A percentile compares a stretch with the other conserved stretches of the same genome.
These are phyloP conservation scores for Enhydra lutris DNA, from an alignment of 2,113 vertebrate species.

Conservation along the genomic window DNA sequence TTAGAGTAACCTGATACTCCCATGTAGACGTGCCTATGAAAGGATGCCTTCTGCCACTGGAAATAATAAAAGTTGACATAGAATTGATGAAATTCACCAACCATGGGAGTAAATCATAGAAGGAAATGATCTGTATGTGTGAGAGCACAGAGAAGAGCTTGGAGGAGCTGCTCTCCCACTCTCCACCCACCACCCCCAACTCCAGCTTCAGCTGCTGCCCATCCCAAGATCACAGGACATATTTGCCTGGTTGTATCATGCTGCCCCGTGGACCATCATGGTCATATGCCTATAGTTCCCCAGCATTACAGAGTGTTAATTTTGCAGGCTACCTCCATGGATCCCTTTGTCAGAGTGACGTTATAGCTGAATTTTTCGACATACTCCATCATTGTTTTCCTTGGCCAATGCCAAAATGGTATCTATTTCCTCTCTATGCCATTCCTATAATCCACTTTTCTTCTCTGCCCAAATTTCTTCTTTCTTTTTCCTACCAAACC, in stretches of 20 bases:
- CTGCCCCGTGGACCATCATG: rapidly evolving
- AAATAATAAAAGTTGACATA: neutral
- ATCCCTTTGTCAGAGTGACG: neutral
- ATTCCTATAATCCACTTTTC: neutral
- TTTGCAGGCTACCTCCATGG: neutral
- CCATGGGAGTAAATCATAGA: neutral
- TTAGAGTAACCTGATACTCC: slow-evolving; percentile 11
- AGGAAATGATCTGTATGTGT: neutral
- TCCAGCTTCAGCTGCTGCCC: neutral
- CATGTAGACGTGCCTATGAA: neutral
- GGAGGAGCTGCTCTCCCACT: neutral
- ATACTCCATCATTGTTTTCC: neutral
- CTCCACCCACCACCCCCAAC: no score
- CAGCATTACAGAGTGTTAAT: neutral
- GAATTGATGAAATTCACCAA: neutral
- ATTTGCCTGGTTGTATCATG: neutral
- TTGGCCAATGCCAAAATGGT: neutral
- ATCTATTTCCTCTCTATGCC: neutral
- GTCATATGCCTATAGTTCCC: neutral
- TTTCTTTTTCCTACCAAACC: neutral
- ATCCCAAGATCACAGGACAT: neutral
- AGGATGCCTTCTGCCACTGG: neutral
- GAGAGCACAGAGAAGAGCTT: neutral
- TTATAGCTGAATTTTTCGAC: neutral
- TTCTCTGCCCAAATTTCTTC: neutral